These are phyloP conservation scores for Tachina lurida DNA, from an alignment of 2,888 invertebrate genomes.

Conservation along the genomic window DNA sequence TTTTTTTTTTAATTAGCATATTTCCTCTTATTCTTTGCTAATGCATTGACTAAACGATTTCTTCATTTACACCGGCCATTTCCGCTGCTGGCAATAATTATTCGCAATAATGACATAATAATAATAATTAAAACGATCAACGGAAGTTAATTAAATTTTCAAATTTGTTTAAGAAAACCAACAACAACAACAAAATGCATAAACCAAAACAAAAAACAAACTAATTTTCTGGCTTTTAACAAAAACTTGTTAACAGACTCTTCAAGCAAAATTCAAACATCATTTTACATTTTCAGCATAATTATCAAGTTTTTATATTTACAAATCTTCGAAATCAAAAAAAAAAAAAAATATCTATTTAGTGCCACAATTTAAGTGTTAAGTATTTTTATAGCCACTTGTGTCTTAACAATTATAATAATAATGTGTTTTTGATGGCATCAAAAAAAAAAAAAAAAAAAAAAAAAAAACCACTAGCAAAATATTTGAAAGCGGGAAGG, in stretches of 20 bases:
- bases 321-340: background rate
- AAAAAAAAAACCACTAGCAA: background rate
- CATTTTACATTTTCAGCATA: constrained; percentile 17
- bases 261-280: background rate
- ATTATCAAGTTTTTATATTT: constrained; percentile 26
- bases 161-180: constrained; percentile 46
- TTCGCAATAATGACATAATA: constrained; percentile 29
- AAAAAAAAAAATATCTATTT: background rate
- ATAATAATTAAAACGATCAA: constrained; percentile 54
- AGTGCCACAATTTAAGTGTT: constrained; percentile 19
- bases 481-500: background rate
- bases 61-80: background rate
- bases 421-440: background rate
- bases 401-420: constrained; percentile 41
- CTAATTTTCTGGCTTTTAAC: background rate
- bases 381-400: constrained; percentile 50
- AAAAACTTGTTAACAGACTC: background rate
- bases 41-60: background rate
- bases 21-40: background rate
- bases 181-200: background rate
- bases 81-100: constrained; percentile 15
- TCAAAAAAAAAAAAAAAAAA: too few relatives aligned
- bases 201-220: background rate
- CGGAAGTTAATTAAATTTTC: constrained; percentile 67
- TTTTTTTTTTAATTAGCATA: too few relatives aligned